Evolutionary conservation across 2,888 invertebrate species (phyloP), one percentile per base, ranked within the genome.

Genomic region (Oeneis ivallda): DNA sequence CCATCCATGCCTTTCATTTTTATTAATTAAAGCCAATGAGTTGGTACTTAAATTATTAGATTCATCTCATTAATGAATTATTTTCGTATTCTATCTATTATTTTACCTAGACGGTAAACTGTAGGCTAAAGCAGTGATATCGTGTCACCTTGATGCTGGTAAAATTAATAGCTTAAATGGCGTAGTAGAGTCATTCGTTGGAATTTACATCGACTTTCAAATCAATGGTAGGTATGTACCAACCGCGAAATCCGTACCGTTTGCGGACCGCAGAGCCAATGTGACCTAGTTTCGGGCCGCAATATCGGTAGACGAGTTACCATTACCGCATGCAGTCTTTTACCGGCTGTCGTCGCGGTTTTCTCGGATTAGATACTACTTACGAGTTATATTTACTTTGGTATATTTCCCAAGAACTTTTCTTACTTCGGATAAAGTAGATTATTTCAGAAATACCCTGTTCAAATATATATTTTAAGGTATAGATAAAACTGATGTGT

Each of bases 221-320:
- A 67, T 65, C 61, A 65, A 39, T 39, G 37, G 47, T 59, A 59
- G 59, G 58, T 67, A 68, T 65, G 64, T 70, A 70, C 63, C 69
- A 68, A 62, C 65, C 71, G 79, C 76, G 76, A 81, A 83, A 81
- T 79, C 77, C 75, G 79, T 79, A 77, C 79, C 77, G 78, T 79
- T 80, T 77, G 78, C 76, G 73, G 71, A 70, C 75, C 74, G 78
- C 79, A 77, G 78, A 80, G 81, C 81, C 81, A 79, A 72, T 76
- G 71, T 85, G 89, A 87, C 89, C 89, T 81, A 89, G 74, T 80
- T 89, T 82, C 73, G 65, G 74, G 68, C 80, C 79, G 81, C 82
- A 81, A 79, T 75, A 74, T 77, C 75, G 74, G 73, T 74, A 72
- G 70, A 71, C 74, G 68, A 70, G 73, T 73, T 73, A 74, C 74